Conservation (phyloP, 2,888 invertebrate genomes). For the Alsophila aescularia region DNA sequence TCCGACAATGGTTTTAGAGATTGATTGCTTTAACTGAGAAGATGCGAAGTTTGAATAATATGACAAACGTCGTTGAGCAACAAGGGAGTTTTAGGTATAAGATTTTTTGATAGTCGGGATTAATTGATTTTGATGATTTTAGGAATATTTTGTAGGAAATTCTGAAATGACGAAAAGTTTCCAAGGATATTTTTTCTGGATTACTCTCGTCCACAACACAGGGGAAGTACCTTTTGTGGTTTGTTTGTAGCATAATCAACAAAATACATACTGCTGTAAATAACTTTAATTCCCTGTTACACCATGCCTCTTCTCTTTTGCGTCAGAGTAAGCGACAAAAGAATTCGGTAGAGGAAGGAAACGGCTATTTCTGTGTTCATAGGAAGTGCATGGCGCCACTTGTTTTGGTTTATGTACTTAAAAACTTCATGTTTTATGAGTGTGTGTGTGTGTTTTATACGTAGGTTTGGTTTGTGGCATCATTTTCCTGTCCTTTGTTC, state of each 20-base stretch:
- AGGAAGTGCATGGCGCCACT: conserved; percentile 27
- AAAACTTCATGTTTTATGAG: no score
- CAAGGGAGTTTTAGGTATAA: no score
- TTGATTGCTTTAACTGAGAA: conserved; percentile 34
- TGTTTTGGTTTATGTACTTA: not conserved
- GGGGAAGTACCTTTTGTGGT: no score
- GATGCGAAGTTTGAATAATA: conserved; percentile 5
- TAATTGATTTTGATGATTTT: no score
- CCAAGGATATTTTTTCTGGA: no score
- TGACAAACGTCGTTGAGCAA: not conserved
- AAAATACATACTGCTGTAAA: no score
- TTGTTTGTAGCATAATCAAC: no score
- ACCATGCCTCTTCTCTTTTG: conserved; percentile 4
- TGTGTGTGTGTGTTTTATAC: not conserved
- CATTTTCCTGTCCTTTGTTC: not conserved
- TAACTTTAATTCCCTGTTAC: no score
- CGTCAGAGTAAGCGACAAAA: conserved; percentile 21
- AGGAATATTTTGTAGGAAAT: no score
- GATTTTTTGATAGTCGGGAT: no score
- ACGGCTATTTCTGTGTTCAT: conserved; percentile 17
- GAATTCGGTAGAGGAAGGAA: conserved; percentile 30
- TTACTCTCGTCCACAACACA: no score
- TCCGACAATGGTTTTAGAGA: conserved; percentile 51
- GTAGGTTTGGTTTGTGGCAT: not conserved
- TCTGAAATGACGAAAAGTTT: no score